Evolutionary conservation across 2,797 vertebrate genomes (phyloP).

Genomic region (Sebastes reedi): DNA sequence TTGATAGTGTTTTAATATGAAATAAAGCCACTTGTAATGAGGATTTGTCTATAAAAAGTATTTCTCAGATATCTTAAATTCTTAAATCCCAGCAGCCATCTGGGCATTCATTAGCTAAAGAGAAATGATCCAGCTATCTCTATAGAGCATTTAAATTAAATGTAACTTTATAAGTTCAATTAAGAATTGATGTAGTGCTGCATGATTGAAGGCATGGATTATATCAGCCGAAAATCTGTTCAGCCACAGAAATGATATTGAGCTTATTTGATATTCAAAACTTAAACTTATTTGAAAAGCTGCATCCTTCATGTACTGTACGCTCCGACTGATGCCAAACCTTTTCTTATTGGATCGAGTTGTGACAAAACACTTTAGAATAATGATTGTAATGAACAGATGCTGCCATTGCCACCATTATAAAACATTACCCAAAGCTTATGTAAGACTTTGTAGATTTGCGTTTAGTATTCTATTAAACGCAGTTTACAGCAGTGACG

Average conservation of each 20-base stretch:
- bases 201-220: background rate
- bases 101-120: background rate
- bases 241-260: background rate
- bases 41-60: background rate
- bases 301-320: background rate
- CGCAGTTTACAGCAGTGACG: background rate
- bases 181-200: background rate
- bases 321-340: background rate
- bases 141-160: slow-evolving; percentile 3
- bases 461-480: background rate
- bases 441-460: background rate
- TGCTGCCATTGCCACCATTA: background rate
- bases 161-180: background rate
- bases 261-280: background rate
- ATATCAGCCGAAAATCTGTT: background rate
- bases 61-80: background rate
- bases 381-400: background rate
- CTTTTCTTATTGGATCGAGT: background rate
- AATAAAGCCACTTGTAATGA: background rate
- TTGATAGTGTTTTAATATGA: background rate
- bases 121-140: background rate
- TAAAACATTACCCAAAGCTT: background rate
- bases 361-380: background rate
- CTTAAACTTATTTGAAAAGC: background rate
- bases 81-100: background rate